Conservation (phyloP, 2,113 vertebrate species). For the Ictalurus furcatus region DNA sequence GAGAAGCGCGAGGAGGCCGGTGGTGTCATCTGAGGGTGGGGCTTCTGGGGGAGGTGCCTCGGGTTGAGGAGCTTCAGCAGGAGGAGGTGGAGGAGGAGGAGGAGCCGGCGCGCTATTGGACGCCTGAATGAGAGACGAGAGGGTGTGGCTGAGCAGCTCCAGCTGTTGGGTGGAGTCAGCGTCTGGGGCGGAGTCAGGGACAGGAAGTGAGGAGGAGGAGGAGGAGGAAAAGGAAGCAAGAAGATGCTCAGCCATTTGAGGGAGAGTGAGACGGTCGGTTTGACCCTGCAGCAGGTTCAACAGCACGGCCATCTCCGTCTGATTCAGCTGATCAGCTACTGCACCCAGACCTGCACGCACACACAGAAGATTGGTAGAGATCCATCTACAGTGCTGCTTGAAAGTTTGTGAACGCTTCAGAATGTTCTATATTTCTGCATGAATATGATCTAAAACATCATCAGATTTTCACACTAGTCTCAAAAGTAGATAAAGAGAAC, state of each 20-base stretch:
- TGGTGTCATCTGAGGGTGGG: constrained; percentile 86
- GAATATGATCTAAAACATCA: too few species aligned
- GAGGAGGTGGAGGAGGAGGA: constrained; percentile 41
- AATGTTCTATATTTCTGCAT: too few species aligned
- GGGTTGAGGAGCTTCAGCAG: constrained; percentile 61
- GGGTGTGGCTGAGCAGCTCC: constrained; percentile 86
- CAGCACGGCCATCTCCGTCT: constrained; percentile 91
- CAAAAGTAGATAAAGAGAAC: too few species aligned
- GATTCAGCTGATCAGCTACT: constrained; percentile 94
- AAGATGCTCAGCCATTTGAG: constrained; percentile 89
- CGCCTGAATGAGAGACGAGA: constrained; percentile 84
- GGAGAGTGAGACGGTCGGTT: constrained; percentile 83
- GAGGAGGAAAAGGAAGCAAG: constrained; percentile 65
- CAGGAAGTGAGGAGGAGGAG: constrained; percentile 14
- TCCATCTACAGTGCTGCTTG: not conserved
- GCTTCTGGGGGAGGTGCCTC: constrained; percentile 65
- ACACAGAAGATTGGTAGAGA: not conserved
- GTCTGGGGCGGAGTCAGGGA: constrained; percentile 69
- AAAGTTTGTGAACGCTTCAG: too few species aligned
- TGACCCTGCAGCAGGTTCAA: constrained; percentile 97
- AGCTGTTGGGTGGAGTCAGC: constrained; percentile 86
- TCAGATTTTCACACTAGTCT: too few species aligned
- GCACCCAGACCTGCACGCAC: constrained; percentile 78
- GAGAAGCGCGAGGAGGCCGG: constrained; percentile 90
- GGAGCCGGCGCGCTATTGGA: constrained; percentile 78